Conservation (phyloP, 2,113 vertebrate species). For the Xiphorhynchus elegans region DNA sequence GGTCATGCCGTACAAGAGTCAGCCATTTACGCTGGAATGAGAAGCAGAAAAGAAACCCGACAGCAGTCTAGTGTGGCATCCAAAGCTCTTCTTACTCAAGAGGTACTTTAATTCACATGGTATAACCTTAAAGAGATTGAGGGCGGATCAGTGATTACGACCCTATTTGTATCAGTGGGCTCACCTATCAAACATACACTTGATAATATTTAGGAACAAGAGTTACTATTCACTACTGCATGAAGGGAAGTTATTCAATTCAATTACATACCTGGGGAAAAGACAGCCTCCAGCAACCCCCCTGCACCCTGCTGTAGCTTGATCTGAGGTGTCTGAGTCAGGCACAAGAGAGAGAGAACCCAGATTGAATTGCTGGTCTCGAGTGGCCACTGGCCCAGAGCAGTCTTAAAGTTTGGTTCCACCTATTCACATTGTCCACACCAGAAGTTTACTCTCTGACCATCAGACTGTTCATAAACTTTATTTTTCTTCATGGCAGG, state of each 20-base stretch:
- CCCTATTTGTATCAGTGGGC: background rate
- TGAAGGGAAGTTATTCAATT: background rate
- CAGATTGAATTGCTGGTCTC: background rate
- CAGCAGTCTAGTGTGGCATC: background rate
- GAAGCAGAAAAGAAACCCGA: slow-evolving; percentile 22
- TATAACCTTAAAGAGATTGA: background rate
- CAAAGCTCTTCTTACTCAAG: background rate
- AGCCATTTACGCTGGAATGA: background rate
- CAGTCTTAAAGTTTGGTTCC: background rate
- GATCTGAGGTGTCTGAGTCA: background rate
- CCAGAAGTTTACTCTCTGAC: background rate
- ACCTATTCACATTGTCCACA: background rate
- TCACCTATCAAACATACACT: fast-evolving
- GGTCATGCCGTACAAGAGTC: background rate
- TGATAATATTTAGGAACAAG: background rate
- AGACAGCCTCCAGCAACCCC: background rate
- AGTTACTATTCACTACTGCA: background rate
- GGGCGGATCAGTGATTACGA: background rate
- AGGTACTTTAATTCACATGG: background rate
- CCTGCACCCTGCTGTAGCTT: fast-evolving
- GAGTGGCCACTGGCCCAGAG: background rate
- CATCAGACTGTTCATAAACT: background rate
- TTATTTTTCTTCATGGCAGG: fast-evolving
- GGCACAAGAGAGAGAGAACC: background rate
- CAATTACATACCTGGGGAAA: background rate